Base-by-base conservation (phyloP, 2,888 invertebrate species). In the Pecten maximus region DNA sequence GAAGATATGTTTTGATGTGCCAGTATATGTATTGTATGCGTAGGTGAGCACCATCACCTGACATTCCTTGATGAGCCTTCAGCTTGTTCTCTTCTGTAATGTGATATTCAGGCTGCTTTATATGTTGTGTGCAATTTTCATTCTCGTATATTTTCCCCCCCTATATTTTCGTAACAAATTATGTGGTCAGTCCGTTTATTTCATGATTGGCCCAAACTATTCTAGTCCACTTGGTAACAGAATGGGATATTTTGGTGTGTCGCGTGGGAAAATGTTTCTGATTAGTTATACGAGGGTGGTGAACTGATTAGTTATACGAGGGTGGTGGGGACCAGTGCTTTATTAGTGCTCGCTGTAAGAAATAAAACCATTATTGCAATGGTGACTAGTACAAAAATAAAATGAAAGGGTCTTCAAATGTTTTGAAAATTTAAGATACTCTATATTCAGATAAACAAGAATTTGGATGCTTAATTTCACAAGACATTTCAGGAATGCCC, bases 321-420 rank as follows among this genome's bases (percentile, higher is more conserved):
- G 74, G 74, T 74, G 74, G 28, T 28, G 74, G 74, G 74, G 35
- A 74, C 74, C 35, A 74, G 74, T 74, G 74, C 74, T 74, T 35
- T 12, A 10, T 28, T 74, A 74, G 74, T 74, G 74, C 74, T 74
- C 23, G 28, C 35, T 28, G 12, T 74, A 2, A 35, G 15, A 74
- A 10, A 74, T 15, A 28, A 74, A 74, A 35, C 35, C 0, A 6
- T 35, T 74, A n/a, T n/a, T n/a, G n/a, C n/a, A n/a, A n/a, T n/a
- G n/a, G n/a, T n/a, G n/a, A n/a, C n/a, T n/a, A n/a, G n/a, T n/a
- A n/a, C n/a, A n/a, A n/a, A n/a, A n/a, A n/a, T n/a, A n/a, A n/a
- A n/a, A n/a, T n/a, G n/a, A n/a, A n/a, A n/a, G n/a, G n/a, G n/a
- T n/a, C n/a, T n/a, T n/a, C n/a, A n/a, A n/a, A n/a, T n/a, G n/a